Evolutionary conservation across 1,140 invertebrate genomes (phyloP).

Genomic region (Epicauta chinensis): DNA sequence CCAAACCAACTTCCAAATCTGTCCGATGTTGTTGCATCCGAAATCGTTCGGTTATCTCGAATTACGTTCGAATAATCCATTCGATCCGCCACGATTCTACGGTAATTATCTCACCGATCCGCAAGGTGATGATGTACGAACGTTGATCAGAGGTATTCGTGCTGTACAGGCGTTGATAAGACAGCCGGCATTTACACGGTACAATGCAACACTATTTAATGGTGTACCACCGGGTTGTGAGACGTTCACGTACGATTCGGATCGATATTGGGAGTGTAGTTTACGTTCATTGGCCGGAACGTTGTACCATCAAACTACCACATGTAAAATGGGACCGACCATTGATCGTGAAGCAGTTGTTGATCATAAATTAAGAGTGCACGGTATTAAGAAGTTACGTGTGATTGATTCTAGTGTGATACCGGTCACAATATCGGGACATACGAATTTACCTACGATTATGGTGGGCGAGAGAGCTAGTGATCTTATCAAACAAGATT

Average conservation of each 20-base stretch:
- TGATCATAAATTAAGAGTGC: conserved; percentile 22
- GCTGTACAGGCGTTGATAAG: conserved; percentile 30
- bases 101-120: conserved; percentile 56
- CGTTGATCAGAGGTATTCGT: conserved; percentile 37
- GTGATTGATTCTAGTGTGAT: conserved; percentile 35
- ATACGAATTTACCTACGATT: conserved; percentile 43
- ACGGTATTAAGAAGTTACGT: conserved; percentile 26
- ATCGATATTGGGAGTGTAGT: conserved; percentile 36
- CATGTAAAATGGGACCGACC: conserved; percentile 34
- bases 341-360: conserved; percentile 17
- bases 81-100: conserved; percentile 54
- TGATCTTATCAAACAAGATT: conserved; percentile 48
- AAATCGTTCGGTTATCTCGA: conserved; percentile 53
- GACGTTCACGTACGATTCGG: conserved; percentile 1
- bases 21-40: conserved; percentile 67
- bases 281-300: conserved; percentile 27
- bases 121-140: conserved; percentile 40
- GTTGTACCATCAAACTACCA: conserved; percentile 36
- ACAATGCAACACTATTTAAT: conserved; percentile 52
- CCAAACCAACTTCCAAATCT: conserved; percentile 54
- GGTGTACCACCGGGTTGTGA: conserved; percentile 54
- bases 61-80: conserved; percentile 53
- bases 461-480: conserved; percentile 52
- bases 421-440: conserved; percentile 38
- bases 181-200: conserved; percentile 49